phyloP scores from a whole-genome alignment of 1,140 invertebrate species.

The Drosophila sturtevanti region DNA sequence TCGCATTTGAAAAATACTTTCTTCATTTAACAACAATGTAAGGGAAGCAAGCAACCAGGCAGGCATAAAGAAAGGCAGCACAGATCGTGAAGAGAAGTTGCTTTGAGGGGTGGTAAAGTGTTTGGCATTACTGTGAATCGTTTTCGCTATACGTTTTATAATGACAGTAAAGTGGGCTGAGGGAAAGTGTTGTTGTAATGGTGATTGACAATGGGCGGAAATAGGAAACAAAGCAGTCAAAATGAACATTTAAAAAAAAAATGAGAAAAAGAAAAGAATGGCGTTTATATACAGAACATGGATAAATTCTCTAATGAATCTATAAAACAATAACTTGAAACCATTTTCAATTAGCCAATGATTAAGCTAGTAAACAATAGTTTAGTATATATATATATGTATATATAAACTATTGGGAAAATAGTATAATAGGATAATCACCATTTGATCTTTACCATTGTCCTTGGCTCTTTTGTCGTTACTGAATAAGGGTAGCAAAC shows the following conservation, averaged over 20 bases:
- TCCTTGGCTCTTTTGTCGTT: conserved; percentile 16
- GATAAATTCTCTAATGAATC: not conserved
- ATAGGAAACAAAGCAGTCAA: conserved; percentile 24
- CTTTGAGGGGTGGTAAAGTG: conserved; percentile 67
- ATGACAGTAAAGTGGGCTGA: conserved; percentile 40
- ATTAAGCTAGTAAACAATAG: not conserved
- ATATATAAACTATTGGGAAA: not conserved
- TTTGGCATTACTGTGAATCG: conserved; percentile 79
- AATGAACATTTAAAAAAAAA: conserved; percentile 5
- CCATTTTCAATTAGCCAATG: not conserved
- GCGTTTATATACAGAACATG: not conserved
- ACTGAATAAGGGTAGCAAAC: conserved; percentile 12
- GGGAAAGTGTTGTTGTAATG: conserved; percentile 30
- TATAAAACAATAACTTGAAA: not conserved
- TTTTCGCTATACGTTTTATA: conserved; percentile 81
- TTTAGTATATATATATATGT: not conserved
- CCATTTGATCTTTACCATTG: conserved; percentile 18
- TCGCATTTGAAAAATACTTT: conserved; percentile 81
- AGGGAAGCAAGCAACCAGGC: conserved; percentile 28
- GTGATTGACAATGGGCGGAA: conserved; percentile 61
- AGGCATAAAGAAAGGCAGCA: not conserved
- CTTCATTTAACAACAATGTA: conserved; percentile 80
- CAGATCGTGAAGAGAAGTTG: conserved; percentile 8
- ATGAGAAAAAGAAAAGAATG: conserved; percentile 20
- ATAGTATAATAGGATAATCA: not conserved